Base-by-base conservation (phyloP, 2,888 invertebrate species). In the Autographa pulchrina region DNA sequence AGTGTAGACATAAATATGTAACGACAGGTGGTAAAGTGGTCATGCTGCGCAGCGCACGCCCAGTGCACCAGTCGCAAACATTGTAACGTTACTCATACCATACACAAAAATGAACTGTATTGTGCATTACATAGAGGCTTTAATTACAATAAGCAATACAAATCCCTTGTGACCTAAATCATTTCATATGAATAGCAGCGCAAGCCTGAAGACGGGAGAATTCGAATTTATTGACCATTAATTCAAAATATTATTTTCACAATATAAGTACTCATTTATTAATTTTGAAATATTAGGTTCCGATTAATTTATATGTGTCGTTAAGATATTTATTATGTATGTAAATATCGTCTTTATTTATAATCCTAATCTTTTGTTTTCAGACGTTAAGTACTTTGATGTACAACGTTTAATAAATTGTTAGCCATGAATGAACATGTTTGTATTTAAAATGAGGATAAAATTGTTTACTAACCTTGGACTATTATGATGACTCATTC, bases 161-260 rank as follows among this genome's bases (percentile, higher is more conserved):
- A 68, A 80, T 74, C 81, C 82, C 88, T 90, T 93, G 81, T 60
- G 85, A 81, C 85, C 48, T 83, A 81, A 70, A 75, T 60, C 65
- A 78, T 83, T 65, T 71, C 67, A 66, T 68, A 74, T 84, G 89
- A 89, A 91, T 91, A 91, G 90, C 95, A 92, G 91, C 95, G 95
- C 95, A 93, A 93, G 95, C 93, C 93, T 92, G 95, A 94, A 94
- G 96, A 96, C 95, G 94, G 94, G 95, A 93, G 95, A 95, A 95
- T 95, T 95, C 94, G 95, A 95, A 95, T 96, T 96, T 96, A 96
- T 96, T 94, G 95, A 95, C 96, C 96, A 95, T 96, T 95, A 95
- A 96, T 95, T 95, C 95, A 95, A 95, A 96, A 96, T 96, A 96
- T 95, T 96, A 95, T 96, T 95, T 96, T 96, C 95, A 96, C 95